Evolutionary conservation across 2,797 vertebrate genomes (phyloP).

Genomic region (Sebastes goodei): DNA sequence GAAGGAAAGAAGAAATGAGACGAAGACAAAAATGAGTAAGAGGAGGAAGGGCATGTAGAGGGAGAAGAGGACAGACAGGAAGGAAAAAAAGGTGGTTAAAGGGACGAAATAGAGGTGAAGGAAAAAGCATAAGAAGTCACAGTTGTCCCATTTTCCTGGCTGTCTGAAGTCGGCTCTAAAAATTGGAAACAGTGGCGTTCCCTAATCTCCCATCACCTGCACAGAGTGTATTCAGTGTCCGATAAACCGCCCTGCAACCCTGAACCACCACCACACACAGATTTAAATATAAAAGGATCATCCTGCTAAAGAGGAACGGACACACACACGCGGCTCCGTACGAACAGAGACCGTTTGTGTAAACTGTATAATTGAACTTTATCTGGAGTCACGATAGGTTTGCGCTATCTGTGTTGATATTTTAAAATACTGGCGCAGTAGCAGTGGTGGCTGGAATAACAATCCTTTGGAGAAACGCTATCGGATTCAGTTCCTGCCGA

Average conservation of each 20-base stretch:
- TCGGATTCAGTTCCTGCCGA: conserved; percentile 68
- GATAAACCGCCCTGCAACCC: conserved; percentile 60
- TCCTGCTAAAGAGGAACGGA: conserved; percentile 18
- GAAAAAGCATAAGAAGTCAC: conserved; percentile 42
- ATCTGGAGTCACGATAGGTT: conserved; percentile 57
- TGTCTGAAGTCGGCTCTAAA: conserved; percentile 65
- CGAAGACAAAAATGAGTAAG: background rate
- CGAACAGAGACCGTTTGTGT: conserved; percentile 43
- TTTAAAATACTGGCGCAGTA: conserved; percentile 56
- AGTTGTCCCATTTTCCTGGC: conserved; percentile 62
- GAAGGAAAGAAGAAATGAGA: background rate
- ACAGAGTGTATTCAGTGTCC: conserved; percentile 57
- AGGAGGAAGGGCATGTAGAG: background rate
- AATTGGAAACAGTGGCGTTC: conserved; percentile 78
- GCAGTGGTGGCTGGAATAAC: conserved; percentile 50
- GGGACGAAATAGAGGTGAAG: conserved; percentile 25
- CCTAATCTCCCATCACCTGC: conserved; percentile 76
- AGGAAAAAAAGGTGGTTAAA: background rate
- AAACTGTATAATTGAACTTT: conserved; percentile 67
- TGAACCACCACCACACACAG: conserved; percentile 31
- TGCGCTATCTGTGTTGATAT: conserved; percentile 73
- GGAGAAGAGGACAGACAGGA: background rate
- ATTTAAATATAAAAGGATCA: conserved; percentile 66
- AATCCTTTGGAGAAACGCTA: conserved; percentile 65
- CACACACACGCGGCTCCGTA: conserved; percentile 19